Base-by-base conservation (phyloP, 2,113 vertebrate species). In the Gallinago media region DNA sequence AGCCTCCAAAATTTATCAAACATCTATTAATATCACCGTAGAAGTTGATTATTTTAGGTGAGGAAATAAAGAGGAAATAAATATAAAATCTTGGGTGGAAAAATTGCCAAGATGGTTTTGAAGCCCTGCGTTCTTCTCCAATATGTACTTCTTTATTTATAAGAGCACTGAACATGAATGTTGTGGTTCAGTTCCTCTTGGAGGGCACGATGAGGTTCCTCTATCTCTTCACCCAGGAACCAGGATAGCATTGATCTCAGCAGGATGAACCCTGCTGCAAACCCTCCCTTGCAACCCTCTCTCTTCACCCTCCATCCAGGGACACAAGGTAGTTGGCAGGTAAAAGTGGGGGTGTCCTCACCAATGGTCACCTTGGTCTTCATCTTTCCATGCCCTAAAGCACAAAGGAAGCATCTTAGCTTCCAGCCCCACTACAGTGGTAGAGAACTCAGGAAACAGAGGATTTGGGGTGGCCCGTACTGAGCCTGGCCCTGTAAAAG, bases 171-270 rank as follows among this genome's bases (percentile, higher is more conserved):
- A 78, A 29, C 9, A 34, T 7, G 18, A 70, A n/a, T n/a, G 20
- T 4, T 3, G 3, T 26, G 26, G 25, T 38, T 68, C 65, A 29
- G 9, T 49, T 91, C 42, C 34, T 82, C 29, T 54, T 79, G 63
- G 38, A 49, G 4, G 9, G n/a, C 14, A 36, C 0, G 0, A 1
- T 21, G 40, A 31, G 8, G 16, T 29, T 73, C 62, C 58, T 66
- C 34, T 2, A 3, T 11, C 19, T 56, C 26, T 36, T 59, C 11
- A 2, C 14, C 16, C 32, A 21, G 47, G n/a, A 91, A 7, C 23
- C 12, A 11, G 2, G 3, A 27, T 21, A 18, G 15, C 3, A 2
- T 26, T 47, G 25, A 63, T 13, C 42, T 67, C 36, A 58, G 16
- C 11, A 66, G 26, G 38, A 81, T 17, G 12, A 86, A 36, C 0